phyloP scores from a whole-genome alignment of 2,888 invertebrate genomes.

The Coelopa pilipes region DNA sequence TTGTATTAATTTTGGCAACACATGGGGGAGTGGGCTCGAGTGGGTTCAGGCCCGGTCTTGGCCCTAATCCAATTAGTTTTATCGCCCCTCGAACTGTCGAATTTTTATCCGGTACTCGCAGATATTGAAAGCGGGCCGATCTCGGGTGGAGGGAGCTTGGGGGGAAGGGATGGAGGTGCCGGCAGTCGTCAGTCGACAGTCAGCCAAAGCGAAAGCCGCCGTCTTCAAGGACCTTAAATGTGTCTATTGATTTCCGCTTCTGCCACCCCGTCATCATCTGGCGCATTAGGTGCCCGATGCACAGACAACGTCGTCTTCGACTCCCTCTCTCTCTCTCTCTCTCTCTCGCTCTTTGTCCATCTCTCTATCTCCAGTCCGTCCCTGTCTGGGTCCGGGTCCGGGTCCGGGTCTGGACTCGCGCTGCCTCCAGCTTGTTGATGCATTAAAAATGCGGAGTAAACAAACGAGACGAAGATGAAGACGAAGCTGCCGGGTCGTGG shows the following conservation, averaged over 20 bases:
- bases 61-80: slow-evolving; percentile 48
- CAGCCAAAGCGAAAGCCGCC: background rate
- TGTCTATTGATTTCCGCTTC: too few relatives aligned
- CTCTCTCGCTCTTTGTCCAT: too few relatives aligned
- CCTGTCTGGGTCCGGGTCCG: background rate
- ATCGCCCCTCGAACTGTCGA: slow-evolving; percentile 44
- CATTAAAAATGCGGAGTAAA: slow-evolving; percentile 22
- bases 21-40: slow-evolving; percentile 4
- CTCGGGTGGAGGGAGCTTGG: slow-evolving; percentile 36
- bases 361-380: background rate
- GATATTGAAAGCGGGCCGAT: slow-evolving; percentile 39
- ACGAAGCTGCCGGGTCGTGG: too few relatives aligned
- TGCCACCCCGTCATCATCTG: background rate
- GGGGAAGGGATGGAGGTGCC: background rate
- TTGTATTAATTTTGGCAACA: slow-evolving; percentile 49
- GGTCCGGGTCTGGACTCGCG: background rate
- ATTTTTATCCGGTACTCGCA: slow-evolving; percentile 36
- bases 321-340: background rate
- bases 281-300: background rate
- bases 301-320: background rate
- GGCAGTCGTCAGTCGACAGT: background rate
- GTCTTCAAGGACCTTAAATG: too few relatives aligned
- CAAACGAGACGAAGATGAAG: background rate
- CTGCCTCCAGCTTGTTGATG: slow-evolving; percentile 32
- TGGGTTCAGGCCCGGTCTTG: slow-evolving; percentile 31